Evolutionary conservation across 2,888 invertebrate species (phyloP), one percentile per base, ranked within the genome.

Genomic region (Tortricodes alternella): DNA sequence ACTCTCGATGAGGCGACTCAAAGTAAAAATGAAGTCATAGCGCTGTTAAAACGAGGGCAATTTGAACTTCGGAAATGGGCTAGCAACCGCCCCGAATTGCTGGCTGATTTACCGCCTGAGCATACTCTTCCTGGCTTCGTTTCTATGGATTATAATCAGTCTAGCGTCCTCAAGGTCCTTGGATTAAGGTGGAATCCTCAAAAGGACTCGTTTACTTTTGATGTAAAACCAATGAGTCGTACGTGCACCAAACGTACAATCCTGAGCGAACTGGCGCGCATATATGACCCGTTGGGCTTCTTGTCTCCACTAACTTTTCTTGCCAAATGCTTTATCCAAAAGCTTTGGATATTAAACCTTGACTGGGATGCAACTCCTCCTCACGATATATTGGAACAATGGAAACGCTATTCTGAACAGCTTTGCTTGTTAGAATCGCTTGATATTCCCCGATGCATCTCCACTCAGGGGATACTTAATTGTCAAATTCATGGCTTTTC

Each of bases 1-100:
- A 9, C 27, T 6, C 27, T 27, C 27, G 27, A 27, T 2, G 27
- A 21, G 5, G 21, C 21, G 3, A 21, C 3, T 21, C 21, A 21
- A 21, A 21, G 21, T 21, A 21, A 21, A 21, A 4, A 3, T 21
- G 21, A 21, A 21, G 21, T 21, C 3, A 5, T 35, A 1, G 3
- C 9, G 3, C 8, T 49, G 7, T 18, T 49, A 3, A 16, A 37
- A 8, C n/a, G 9, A 0, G 48, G 48, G 1, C 7, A 7, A 4
- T 27, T 38, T n/a, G 35, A 38, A 11, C 38, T 49, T 3, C 24
- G 48, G 1, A 49, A 49, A 24, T 49, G 48, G 48, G 48, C 27
- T 1, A 49, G 48, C 18, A 49, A 38, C 37, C 11, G 11, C 2
- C 48, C 35, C 0, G 38, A 49, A n/a, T n/a, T 49, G n/a, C 11